Percentiles rank a stretch among this genome's conserved stretches.
These are phyloP conservation scores for Sebastes vulpes DNA, from an alignment of 2,797 vertebrate genomes.

Conservation along the genomic window DNA sequence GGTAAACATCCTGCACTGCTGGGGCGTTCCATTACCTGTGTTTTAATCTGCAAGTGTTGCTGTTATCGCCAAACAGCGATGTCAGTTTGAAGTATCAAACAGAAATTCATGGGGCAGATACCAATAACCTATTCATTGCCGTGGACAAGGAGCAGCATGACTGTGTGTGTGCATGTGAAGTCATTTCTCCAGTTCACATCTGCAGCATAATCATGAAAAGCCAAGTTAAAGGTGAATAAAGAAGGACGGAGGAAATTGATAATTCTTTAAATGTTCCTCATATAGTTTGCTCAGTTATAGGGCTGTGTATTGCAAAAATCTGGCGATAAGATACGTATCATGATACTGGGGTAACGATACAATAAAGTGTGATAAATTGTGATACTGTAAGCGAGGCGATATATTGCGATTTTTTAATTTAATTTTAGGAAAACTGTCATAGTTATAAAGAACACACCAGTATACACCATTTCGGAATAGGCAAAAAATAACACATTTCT, in stretches of 20 bases:
- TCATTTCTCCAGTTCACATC: constrained; percentile 3
- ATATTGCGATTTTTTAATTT: background rate
- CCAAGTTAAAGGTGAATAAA: background rate
- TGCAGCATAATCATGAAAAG: background rate
- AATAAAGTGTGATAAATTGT: too few relatives aligned
- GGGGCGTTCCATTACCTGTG: constrained; percentile 21
- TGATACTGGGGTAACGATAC: background rate
- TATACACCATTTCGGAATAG: background rate
- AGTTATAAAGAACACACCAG: background rate
- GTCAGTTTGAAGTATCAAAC: constrained; percentile 54
- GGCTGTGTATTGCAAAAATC: background rate
- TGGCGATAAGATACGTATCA: background rate
- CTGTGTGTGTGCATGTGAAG: background rate
- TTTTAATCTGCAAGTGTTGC: constrained; percentile 32
- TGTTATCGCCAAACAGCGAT: constrained; percentile 1
- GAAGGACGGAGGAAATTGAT: background rate
- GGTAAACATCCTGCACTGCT: background rate
- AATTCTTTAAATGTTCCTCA: background rate
- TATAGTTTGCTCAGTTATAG: background rate
- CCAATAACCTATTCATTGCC: constrained; percentile 21
- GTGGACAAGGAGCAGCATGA: constrained; percentile 6
- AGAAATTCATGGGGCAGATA: constrained; percentile 53
- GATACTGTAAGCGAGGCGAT: background rate
- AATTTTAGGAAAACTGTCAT: background rate
- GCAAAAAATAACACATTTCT: background rate